phyloP scores from a whole-genome alignment of 2,888 invertebrate species.

The Torymus tubicola region DNA sequence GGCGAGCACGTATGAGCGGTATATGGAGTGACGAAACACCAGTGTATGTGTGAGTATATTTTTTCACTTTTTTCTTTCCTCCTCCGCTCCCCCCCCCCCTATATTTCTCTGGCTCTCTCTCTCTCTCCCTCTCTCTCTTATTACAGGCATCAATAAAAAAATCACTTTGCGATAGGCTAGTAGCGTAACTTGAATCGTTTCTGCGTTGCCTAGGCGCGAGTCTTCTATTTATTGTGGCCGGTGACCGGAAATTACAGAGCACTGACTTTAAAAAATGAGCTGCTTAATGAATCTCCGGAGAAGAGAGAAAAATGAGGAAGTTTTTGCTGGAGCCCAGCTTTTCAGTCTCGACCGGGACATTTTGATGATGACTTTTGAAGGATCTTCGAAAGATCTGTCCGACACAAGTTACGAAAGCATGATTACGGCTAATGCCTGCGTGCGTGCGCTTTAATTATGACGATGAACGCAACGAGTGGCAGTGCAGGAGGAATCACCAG shows the following conservation, averaged over 20 bases:
- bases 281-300: constrained; percentile 33
- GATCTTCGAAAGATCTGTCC: background rate
- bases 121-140: constrained; percentile 29
- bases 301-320: background rate
- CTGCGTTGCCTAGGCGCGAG: constrained; percentile 19
- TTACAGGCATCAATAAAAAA: constrained; percentile 38
- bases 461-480: constrained; percentile 3
- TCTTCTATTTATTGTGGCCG: background rate
- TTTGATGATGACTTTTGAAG: constrained; percentile 43
- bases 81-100: constrained; percentile 15
- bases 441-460: constrained; percentile 6
- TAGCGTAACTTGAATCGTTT: constrained; percentile 12
- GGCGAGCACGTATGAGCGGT: background rate
- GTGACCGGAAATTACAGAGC: constrained; percentile 53
- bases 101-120: background rate
- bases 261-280: constrained; percentile 51
- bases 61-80: background rate
- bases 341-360: constrained; percentile 23
- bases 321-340: background rate
- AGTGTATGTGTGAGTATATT: constrained; percentile 14
- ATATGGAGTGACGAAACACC: constrained; percentile 49
- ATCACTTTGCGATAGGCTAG: constrained; percentile 39
- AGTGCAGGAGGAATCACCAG: constrained; percentile 15
- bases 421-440: background rate
- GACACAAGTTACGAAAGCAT: background rate